Evolutionary conservation across 1,140 invertebrate species (phyloP), one percentile per base, ranked within the genome.

Genomic region (Listronotus oregonensis): DNA sequence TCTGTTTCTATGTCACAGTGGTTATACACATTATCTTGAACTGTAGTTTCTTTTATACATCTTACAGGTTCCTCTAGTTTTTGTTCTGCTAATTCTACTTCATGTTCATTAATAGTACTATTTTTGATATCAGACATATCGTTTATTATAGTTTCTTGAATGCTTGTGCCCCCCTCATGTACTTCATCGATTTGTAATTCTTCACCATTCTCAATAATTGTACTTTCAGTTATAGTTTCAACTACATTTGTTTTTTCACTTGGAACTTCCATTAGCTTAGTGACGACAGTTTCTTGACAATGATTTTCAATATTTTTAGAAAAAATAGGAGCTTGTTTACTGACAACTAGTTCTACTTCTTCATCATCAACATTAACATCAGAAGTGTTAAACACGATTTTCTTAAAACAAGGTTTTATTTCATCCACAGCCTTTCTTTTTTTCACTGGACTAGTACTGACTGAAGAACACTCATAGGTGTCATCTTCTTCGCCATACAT

Each of bases 401-500:
- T 34, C 17, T 27, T 56, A 1, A n/a, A 27, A 37, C 14, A 7
- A 6, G 8, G n/a, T 17, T 40, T 55, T 64, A 39, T 34, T 34
- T 63, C 55, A 27, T 47, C 51, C 18, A 21, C 46, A 14, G 32
- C 15, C 34, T 54, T 64, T 44, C 44, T 47, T 34, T 57, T 68
- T 42, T 69, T 57, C 12, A 44, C 39, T 31, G 52, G 43, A 56
- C 55, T 62, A 8, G 17, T 18, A 18, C 27, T 18, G 15, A 60
- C 11, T 43, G 47, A 51, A 32, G 37, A n/a, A 59, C 34, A 66
- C 34, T 59, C 57, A 50, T 43, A 40, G 14, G 49, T 51, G 3
- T 69, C 68, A 37, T 72, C 70, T 17, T 71, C 67, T 27, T 73
- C 67, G 15, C 64, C 70, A 52, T 74, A 72, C 11, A 52, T 64